Base-by-base conservation (phyloP, 1,140 invertebrate genomes). In the Zaprionus gabonicus region DNA sequence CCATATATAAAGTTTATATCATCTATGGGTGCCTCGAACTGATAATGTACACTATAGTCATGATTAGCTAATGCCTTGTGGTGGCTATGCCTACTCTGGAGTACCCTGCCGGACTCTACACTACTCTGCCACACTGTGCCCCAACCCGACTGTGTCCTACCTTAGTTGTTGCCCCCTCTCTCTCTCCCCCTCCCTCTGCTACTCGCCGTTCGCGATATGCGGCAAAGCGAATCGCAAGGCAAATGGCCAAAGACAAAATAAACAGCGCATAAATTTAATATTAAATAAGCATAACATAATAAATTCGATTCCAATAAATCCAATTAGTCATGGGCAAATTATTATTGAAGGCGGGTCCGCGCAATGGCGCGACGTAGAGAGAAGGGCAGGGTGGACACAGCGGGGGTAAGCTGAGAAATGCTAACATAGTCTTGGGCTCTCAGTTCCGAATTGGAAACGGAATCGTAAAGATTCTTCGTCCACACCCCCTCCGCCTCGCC, bases 271-370 rank as follows among this genome's bases (percentile, higher is more conserved):
- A 84, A 81, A 81, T 83, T 84, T 78, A 79, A 90, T 84, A 88
- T 85, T 84, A 90, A 88, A 88, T 88, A 88, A 83, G 87, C 82
- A 91, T 87, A 82, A 74, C 80, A 80, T 82, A 86, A 79, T 91
- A 91, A 91, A 91, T 91, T 91, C 73, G 83, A 91, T 87, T 86
- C 75, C 82, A 91, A 91, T 91, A 86, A 87, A 91, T 91, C 87
- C 87, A 91, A 91, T 91, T 91, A 91, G 87, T 91, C 83, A 91
- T 87, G 87, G 82, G 71, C 87, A 91, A 91, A 91, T 91, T 91
- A 85, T 91, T 91, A 91, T 88, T 90, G 81, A 90, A 84, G 84
- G 69, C 80, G 67, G 63, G 63, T 66, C 27, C 28, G 28, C 25
- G 27, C 53, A 12, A 4, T 6, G 23, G 27, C 15, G 23, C 53